Conservation (phyloP, 1,140 invertebrate species). For the Sitophilus oryzae region DNA sequence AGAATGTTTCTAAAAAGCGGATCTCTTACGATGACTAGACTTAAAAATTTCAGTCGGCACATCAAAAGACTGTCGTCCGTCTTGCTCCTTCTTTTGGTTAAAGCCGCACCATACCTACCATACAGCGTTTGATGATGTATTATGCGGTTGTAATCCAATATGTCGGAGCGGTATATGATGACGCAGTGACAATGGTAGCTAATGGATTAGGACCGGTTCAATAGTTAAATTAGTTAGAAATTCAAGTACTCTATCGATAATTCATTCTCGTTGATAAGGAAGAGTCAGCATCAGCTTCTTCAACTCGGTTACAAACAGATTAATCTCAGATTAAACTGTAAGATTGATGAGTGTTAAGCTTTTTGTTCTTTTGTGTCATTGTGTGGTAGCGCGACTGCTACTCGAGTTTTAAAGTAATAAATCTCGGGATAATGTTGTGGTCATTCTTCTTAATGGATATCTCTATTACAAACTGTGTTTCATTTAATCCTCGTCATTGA, state of each 20-base stretch:
- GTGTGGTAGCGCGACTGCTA: slow-evolving; percentile 16
- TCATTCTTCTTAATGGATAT: neutral
- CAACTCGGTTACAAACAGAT: slow-evolving; percentile 14
- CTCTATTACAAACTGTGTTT: no score
- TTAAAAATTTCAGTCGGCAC: slow-evolving; percentile 21
- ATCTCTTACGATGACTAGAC: slow-evolving; percentile 17
- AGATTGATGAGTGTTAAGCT: slow-evolving; percentile 26
- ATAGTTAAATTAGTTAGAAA: slow-evolving; percentile 24
- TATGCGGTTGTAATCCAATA: slow-evolving; percentile 24
- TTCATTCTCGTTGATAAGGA: slow-evolving; percentile 16
- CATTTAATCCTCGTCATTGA: no score
- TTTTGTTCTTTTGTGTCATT: slow-evolving; percentile 7
- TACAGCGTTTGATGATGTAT: slow-evolving; percentile 26
- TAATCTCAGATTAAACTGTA: slow-evolving; percentile 17
- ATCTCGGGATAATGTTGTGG: neutral
- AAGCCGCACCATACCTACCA: slow-evolving; percentile 21
- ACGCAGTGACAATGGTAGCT: slow-evolving; percentile 26
- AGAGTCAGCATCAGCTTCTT: slow-evolving; percentile 11
- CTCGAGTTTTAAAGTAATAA: slow-evolving; percentile 5
- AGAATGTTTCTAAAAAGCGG: no score
- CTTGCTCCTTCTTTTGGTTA: no score
- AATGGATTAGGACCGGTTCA: slow-evolving; percentile 24
- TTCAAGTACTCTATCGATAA: slow-evolving; percentile 25
- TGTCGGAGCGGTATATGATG: slow-evolving; percentile 20
- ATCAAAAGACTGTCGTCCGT: slow-evolving; percentile 5